These are phyloP conservation scores for Calliopsis andreniformis DNA, from an alignment of 1,140 invertebrate species.

Conservation along the genomic window DNA sequence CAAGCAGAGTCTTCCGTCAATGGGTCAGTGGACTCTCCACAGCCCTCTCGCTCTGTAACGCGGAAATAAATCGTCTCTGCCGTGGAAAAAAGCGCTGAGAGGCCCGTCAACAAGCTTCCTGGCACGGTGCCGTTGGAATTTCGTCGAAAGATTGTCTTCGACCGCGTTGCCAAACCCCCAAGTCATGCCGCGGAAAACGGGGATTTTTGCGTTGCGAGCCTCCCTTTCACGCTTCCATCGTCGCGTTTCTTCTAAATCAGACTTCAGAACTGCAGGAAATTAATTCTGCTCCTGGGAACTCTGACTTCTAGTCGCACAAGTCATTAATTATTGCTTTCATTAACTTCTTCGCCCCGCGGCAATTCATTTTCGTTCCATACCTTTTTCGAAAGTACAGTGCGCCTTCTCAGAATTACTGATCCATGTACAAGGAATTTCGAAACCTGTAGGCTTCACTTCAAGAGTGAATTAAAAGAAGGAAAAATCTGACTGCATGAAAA, in stretches of 20 bases:
- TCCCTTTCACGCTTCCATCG: neutral
- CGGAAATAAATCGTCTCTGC: slow-evolving; percentile 37
- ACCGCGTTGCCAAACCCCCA: slow-evolving; percentile 33
- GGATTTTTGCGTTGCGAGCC: slow-evolving; percentile 23
- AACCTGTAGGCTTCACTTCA: too few species aligned
- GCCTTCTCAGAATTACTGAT: too few species aligned
- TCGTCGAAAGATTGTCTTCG: slow-evolving; percentile 41
- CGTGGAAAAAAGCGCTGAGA: slow-evolving; percentile 12
- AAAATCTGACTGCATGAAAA: too few species aligned
- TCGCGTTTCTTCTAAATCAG: neutral
- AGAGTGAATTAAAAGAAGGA: too few species aligned
- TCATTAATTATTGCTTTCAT: too few species aligned
- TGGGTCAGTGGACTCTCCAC: slow-evolving; percentile 13
- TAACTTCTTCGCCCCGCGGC: too few species aligned
- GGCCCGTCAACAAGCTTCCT: slow-evolving; percentile 44
- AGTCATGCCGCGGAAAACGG: slow-evolving; percentile 36
- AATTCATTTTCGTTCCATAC: too few species aligned
- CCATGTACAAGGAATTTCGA: too few species aligned
- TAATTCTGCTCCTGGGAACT: neutral
- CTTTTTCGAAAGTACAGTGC: too few species aligned
- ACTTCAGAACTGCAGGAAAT: slow-evolving; percentile 6
- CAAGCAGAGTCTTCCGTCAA: neutral
- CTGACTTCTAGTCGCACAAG: too few species aligned
- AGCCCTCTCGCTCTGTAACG: slow-evolving; percentile 1
- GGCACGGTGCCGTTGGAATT: slow-evolving; percentile 41